Base-by-base conservation (phyloP, 92 coral and sea anemone species). In the Epizoanthus rinbou region DNA sequence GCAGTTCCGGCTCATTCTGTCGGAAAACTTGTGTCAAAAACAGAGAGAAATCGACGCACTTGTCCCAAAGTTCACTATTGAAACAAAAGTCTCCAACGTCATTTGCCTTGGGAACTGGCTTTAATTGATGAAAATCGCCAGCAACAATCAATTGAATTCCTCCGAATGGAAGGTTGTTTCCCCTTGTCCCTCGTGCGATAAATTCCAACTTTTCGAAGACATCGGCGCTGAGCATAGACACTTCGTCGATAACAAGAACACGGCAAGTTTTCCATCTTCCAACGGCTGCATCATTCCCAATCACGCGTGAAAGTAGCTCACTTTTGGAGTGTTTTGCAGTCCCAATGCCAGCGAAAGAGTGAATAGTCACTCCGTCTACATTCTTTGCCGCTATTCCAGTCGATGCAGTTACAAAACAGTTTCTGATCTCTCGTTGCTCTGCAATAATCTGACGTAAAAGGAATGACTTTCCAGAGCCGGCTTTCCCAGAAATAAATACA, bases 101-200 rank as follows among this genome's bases (percentile, higher is more conserved):
- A 41, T 17, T 54, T 18, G 11, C 57, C n/a, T 22, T 13, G 2
- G 69, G 62, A 11, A 86, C 86, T 31, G 90, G 90, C 22, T 31
- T 71, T 18, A 86, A 62, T 82, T 86, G 90, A 35, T 69, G 56
- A 68, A 85, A 86, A 80, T 86, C 81, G 0, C 89, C 89, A 24
- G 81, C 31, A 11, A 86, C 22, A 65, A 86, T 35, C 22, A 85
- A 43, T 28, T 86, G 85, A 14, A 86, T 80, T 4, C 86, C 89
- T 14, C 89, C 89, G 64, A 86, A 86, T 5, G 89, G 85, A 75
- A 37, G 47, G 3, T 74, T 56, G 68, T 59, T 70, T 10, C 37
- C 22, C 66, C 70, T 80, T 6, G 71, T 18, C 7, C 41, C 39
- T 8, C 86, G 59, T 17, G 86, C 89, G 5, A 79, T 74, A 6